Percentiles rank a stretch among this genome's conserved stretches.
These are phyloP conservation scores for Poecilia wingei DNA, from an alignment of 2,797 vertebrate species.

Conservation along the genomic window DNA sequence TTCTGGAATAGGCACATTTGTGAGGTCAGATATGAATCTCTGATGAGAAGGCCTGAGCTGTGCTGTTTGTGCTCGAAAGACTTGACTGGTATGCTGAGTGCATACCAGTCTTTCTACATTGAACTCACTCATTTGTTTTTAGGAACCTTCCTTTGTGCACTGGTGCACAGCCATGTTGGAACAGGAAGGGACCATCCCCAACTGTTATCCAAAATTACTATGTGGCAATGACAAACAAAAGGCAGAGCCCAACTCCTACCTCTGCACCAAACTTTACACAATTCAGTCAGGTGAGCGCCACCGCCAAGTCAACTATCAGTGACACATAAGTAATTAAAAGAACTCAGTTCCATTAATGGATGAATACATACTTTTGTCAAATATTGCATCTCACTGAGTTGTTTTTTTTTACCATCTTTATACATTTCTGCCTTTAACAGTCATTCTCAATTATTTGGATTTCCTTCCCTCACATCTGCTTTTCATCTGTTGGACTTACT, in stretches of 20 bases:
- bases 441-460: not conserved
- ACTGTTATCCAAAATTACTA: not conserved
- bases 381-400: not conserved
- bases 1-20: not conserved
- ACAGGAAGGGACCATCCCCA: not conserved
- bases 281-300: not conserved
- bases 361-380: not conserved
- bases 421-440: not conserved
- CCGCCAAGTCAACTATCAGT: not conserved
- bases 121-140: not conserved
- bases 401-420: not conserved
- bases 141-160: not conserved
- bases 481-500: not conserved
- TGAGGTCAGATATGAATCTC: not conserved
- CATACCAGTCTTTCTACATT: not conserved
- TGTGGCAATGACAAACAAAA: not conserved
- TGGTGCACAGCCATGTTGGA: not conserved
- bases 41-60: not conserved
- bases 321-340: no score
- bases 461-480: not conserved
- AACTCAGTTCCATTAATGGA: no score
- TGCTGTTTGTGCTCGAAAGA: not conserved
- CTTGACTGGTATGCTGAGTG: no score
- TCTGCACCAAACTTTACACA: not conserved
- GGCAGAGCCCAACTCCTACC: not conserved